Percentiles rank a stretch among this genome's conserved stretches.
phyloP scores from a whole-genome alignment of 2,113 vertebrate genomes.

The Pithys albifrons region DNA sequence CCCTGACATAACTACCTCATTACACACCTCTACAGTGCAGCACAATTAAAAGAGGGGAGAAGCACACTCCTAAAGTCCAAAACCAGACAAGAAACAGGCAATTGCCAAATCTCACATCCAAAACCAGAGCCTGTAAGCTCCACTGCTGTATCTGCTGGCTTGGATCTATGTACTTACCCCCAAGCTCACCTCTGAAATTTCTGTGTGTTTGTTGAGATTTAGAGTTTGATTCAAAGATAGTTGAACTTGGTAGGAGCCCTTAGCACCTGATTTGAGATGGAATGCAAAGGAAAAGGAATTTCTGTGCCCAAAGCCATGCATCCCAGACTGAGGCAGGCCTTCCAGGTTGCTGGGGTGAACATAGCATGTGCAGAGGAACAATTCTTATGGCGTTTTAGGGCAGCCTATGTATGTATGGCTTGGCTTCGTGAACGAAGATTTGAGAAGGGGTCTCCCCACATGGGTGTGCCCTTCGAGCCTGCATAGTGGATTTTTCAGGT shows the following conservation, averaged over 20 bases:
- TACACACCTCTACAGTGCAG: neutral
- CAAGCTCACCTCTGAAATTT: neutral
- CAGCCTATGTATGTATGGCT: too few relatives aligned
- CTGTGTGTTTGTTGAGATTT: neutral
- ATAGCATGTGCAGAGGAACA: fast-evolving
- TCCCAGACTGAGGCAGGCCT: neutral
- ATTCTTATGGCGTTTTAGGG: too few relatives aligned
- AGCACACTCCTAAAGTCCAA: neutral
- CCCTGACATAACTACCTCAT: neutral
- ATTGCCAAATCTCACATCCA: neutral
- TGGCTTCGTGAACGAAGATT: too few relatives aligned
- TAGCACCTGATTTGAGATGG: neutral
- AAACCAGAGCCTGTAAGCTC: neutral
- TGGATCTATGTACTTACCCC: neutral
- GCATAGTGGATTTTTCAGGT: too few relatives aligned
- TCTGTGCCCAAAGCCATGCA: neutral
- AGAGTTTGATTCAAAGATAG: neutral
- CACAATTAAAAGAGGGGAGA: neutral
- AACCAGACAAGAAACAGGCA: neutral
- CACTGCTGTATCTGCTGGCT: neutral
- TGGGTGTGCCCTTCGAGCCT: too few relatives aligned
- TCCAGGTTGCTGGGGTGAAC: fast-evolving
- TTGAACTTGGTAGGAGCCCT: fast-evolving
- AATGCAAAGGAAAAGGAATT: neutral
- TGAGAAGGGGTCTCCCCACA: too few relatives aligned